phyloP scores from a whole-genome alignment of 2,888 invertebrate species.

The Protonemura montana region DNA sequence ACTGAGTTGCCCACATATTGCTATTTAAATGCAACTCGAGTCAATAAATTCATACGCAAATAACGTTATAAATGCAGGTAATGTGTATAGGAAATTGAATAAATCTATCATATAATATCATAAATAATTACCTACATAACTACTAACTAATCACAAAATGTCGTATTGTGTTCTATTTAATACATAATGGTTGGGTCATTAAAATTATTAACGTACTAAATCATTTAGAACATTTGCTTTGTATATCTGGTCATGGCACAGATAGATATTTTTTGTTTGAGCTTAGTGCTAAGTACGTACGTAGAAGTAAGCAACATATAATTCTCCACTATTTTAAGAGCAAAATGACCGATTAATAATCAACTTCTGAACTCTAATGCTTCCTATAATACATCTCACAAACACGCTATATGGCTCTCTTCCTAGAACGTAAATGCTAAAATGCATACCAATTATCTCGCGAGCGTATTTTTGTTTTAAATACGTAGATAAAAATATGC shows the following conservation, averaged over 20 bases:
- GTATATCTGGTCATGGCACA: slow-evolving; percentile 45
- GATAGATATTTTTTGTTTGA: slow-evolving; percentile 39
- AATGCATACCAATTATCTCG: background rate
- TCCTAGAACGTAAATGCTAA: background rate
- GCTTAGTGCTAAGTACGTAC: slow-evolving; percentile 39
- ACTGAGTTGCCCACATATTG: background rate
- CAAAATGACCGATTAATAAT: slow-evolving; percentile 32
- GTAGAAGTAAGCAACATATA: slow-evolving; percentile 14
- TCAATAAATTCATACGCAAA: background rate
- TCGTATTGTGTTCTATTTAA: background rate
- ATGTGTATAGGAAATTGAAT: background rate
- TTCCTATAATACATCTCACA: background rate
- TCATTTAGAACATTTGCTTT: slow-evolving; percentile 49
- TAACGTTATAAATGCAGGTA: background rate
- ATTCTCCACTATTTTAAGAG: slow-evolving; percentile 22
- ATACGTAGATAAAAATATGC: slow-evolving; percentile 20
- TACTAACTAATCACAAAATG: background rate
- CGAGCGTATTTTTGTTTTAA: background rate
- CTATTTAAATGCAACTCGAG: background rate
- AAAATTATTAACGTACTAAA: slow-evolving; percentile 45
- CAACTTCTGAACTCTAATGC: slow-evolving; percentile 18
- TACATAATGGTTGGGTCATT: slow-evolving; percentile 31
- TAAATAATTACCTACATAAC: background rate
- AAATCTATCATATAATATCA: background rate
- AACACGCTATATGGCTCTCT: background rate